A percentile compares a stretch with the other conserved stretches of the same genome.
phyloP scores from a whole-genome alignment of 1,140 invertebrate species.

The Aphidius gifuensis region DNA sequence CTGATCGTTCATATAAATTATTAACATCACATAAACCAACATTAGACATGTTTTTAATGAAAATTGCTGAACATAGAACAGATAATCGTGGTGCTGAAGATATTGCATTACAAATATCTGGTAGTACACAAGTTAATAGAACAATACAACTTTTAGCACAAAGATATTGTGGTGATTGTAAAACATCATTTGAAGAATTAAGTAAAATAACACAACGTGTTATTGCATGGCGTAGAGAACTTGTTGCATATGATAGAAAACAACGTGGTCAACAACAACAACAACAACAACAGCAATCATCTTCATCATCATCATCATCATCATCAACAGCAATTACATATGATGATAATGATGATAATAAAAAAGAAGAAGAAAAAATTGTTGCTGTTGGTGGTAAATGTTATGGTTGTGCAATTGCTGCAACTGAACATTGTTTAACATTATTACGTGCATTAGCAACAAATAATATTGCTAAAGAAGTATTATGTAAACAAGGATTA shows the following conservation, averaged over 20 bases:
- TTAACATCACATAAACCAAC: conserved; percentile 85
- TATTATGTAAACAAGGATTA: conserved; percentile 81
- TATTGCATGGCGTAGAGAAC: conserved; percentile 81
- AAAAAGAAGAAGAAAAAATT: conserved; percentile 1
- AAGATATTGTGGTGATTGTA: conserved; percentile 93
- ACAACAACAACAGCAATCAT: conserved; percentile 25
- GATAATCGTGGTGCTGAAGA: conserved; percentile 63
- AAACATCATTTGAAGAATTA: conserved; percentile 91
- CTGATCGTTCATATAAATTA: conserved; percentile 90
- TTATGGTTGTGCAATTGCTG: conserved; percentile 81
- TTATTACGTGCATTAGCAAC: conserved; percentile 87
- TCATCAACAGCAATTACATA: no score
- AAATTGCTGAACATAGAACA: conserved; percentile 72
- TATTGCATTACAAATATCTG: conserved; percentile 51
- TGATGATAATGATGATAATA: conserved; percentile 18
- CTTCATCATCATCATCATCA: conserved; percentile 22
- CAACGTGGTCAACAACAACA: conserved; percentile 56
- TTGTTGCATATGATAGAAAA: conserved; percentile 88
- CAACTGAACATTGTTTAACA: conserved; percentile 91
- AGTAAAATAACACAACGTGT: conserved; percentile 94
- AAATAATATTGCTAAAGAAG: conserved; percentile 71
- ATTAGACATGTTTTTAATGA: conserved; percentile 77
- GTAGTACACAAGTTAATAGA: conserved; percentile 69
- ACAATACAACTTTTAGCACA: conserved; percentile 86
- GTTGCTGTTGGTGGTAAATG: conserved; percentile 58